Evolutionary conservation across 2,113 vertebrate species (phyloP), one percentile per base, ranked within the genome.

Genomic region (Cichladusa arquata): DNA sequence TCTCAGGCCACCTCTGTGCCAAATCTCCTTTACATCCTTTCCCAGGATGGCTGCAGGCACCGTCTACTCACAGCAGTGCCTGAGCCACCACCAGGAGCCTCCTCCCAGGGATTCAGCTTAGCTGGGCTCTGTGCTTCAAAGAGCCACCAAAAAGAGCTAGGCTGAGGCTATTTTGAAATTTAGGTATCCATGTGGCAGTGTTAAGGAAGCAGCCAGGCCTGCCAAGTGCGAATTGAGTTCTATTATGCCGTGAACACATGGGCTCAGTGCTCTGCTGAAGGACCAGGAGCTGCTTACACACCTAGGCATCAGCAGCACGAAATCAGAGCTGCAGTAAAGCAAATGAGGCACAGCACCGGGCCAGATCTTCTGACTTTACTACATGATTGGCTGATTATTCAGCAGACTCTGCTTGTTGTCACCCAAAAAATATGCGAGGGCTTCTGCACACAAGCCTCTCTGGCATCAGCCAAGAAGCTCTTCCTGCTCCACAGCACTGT

Each of bases 281-380:
- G 95, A 92, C 60, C 36, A 60, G 76, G 66, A 80, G 87, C 83
- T 70, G 94, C 48, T 5, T 44, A n/a, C 92, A 93, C 92, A 90
- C 88, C 66, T 90, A 66, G 90, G 86, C 81, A 93, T 28, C 48
- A 24, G 73, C 23, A 92, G 50, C 25, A 64, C 50, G 89, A 94
- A 94, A 95, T 42, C 73, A 90, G 47, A 97, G 66, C 84, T 38
- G 44, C 64, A 90, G 40, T 25, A 92, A 86, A 62, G 83, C 81
- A 92, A 83, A 72, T 24, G 57, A 58, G 44, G 36, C 53, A 66
- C 47, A 62, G 74, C 60, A 31, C 71, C 4, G 51, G 40, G 61
- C 71, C 82, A 67, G 61, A 34, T 47, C 33, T 77, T 88, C 48
- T 6, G 54, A 40, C 94, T 82, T 89, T 56, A 48, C 78, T 79